Conservation (phyloP, 1,140 invertebrate genomes). For the Brachionus paranguensis region DNA sequence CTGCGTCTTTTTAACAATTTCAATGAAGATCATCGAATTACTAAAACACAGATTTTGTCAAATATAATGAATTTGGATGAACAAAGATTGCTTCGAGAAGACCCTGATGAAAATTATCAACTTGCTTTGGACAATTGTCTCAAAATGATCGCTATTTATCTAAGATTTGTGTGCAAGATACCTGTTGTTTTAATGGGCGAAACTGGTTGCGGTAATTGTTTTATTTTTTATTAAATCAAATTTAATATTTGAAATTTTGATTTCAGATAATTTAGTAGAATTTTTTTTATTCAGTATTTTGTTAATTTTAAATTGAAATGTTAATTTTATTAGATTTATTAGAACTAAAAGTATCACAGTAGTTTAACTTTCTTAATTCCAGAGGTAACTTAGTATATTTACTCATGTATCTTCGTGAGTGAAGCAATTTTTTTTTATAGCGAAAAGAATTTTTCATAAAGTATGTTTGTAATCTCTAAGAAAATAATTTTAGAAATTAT, state of each 20-base stretch:
- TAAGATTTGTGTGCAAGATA: slow-evolving; percentile 48
- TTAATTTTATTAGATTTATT: too few relatives aligned
- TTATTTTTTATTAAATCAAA: background rate
- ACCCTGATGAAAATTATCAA: slow-evolving; percentile 43
- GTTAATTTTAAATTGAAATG: too few relatives aligned
- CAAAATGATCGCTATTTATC: slow-evolving; percentile 51
- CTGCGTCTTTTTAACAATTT: background rate
- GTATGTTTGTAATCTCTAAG: too few relatives aligned
- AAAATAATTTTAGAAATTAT: too few relatives aligned
- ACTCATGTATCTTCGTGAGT: too few relatives aligned
- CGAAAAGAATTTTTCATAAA: too few relatives aligned
- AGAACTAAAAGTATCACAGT: too few relatives aligned
- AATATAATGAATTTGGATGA: slow-evolving; percentile 7
- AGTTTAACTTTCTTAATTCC: too few relatives aligned
- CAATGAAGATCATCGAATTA: background rate
- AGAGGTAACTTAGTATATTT: too few relatives aligned
- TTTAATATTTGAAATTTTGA: too few relatives aligned
- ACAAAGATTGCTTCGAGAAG: background rate
- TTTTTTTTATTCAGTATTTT: background rate
- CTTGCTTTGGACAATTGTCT: slow-evolving; percentile 50
- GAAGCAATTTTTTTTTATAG: too few relatives aligned
- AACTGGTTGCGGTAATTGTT: slow-evolving; percentile 51
- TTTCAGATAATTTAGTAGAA: too few relatives aligned
- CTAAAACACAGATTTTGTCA: background rate
- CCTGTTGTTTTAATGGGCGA: slow-evolving; percentile 54